Evolutionary conservation across 2,888 invertebrate genomes (phyloP), one percentile per base, ranked within the genome.

Genomic region (Cephus rjabovi): DNA sequence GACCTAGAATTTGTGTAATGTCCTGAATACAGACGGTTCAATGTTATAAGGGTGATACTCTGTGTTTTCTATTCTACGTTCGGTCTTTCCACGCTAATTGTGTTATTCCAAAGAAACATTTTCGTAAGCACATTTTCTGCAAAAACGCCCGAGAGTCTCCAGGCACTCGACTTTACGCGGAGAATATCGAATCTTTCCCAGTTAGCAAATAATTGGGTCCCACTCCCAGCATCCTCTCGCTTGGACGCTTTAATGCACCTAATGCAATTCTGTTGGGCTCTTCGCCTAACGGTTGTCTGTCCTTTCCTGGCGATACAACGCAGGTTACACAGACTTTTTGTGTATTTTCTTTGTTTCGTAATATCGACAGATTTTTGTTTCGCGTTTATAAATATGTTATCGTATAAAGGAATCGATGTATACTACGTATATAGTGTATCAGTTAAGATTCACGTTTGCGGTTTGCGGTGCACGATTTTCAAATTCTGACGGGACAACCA

Each of bases 201-300:
- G 86, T 86, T 87, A 81, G 81, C 81, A 80, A 87, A 87, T 88
- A 88, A 88, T 88, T 88, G 85, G 83, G 83, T 84, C 82, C 80
- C 80, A 82, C 79, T 81, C 79, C 84, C 81, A 83, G 81, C 77
- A 77, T 80, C 82, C 79, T 82, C 82, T 75, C 79, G 77, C 79
- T 80, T 76, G 83, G 81, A 83, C 85, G 81, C 83, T 83, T 85
- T 87, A 87, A 86, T 87, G 85, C 86, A 85, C 82, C 87, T 89
- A 89, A 89, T 88, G 84, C 83, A 85, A 89, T 89, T 89, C 84
- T 79, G 76, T 75, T 80, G 82, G 86, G 85, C 86, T 87, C 86
- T 87, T 85, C 84, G 87, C 78, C 83, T 83, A 83, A 85, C 82
- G 86, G 86, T 86, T 85, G 83, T 81, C 84, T 84, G 82, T 83